A percentile compares a stretch with the other conserved stretches of the same genome.
These are phyloP conservation scores for Elaeidobius kamerunicus DNA, from an alignment of 2,888 invertebrate genomes.

Conservation along the genomic window DNA sequence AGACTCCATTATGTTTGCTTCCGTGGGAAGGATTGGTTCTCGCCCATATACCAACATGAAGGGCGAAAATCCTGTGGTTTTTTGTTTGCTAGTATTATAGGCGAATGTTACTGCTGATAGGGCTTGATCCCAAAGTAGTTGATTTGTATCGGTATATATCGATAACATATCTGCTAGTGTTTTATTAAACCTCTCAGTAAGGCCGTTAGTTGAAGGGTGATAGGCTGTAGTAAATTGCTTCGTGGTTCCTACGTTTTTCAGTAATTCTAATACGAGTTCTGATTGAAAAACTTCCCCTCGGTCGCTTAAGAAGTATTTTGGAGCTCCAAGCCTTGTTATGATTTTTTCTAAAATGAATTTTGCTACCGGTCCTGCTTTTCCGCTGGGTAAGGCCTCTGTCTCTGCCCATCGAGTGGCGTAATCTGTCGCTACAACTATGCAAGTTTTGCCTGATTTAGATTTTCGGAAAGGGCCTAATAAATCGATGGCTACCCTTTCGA, in stretches of 20 bases:
- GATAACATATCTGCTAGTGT: too few relatives aligned
- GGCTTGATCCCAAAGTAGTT: neutral
- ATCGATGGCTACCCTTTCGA: constrained; percentile 14
- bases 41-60: constrained; percentile 16
- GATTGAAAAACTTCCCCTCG: neutral
- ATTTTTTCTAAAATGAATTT: constrained; percentile 31
- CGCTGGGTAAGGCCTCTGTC: constrained; percentile 30
- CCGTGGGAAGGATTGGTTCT: too few relatives aligned
- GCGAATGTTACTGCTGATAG: neutral
- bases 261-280: too few relatives aligned
- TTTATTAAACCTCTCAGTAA: too few relatives aligned
- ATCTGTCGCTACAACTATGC: constrained; percentile 36
- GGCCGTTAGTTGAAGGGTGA: too few relatives aligned
- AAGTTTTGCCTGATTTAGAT: constrained; percentile 31
- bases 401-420: constrained; percentile 35
- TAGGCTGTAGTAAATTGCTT: too few relatives aligned
- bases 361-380: constrained; percentile 31
- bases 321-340: constrained; percentile 26
- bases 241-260: too few relatives aligned
- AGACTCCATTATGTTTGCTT: too few relatives aligned
- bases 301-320: too few relatives aligned
- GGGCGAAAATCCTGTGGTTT: constrained; percentile 30
- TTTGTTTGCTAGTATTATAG: constrained; percentile 24
- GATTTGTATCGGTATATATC: constrained; percentile 8
- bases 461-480: constrained; percentile 34